Percentiles rank a stretch among this genome's conserved stretches.
phyloP scores from a whole-genome alignment of 2,888 invertebrate species.

The Cistogaster globosa region DNA sequence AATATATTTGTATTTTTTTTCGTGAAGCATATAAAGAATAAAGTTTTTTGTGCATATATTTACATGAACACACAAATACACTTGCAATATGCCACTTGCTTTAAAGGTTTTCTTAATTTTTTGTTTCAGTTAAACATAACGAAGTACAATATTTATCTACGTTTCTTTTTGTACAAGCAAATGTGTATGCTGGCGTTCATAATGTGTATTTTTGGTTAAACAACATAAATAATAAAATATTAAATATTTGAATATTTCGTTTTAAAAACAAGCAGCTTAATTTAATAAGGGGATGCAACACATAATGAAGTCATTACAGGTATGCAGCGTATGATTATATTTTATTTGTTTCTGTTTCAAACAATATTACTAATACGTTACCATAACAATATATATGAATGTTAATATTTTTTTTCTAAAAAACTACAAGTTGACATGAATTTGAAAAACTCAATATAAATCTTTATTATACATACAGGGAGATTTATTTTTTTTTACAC shows the following conservation, averaged over 20 bases:
- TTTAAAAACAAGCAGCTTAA: background rate
- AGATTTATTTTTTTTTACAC: no score
- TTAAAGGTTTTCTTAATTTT: slow-evolving; percentile 19
- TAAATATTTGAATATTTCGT: slow-evolving; percentile 40
- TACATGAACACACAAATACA: background rate
- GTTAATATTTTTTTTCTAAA: no score
- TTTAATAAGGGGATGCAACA: slow-evolving; percentile 13
- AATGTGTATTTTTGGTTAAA: slow-evolving; percentile 45
- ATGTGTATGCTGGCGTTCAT: slow-evolving; percentile 3
- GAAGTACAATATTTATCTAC: background rate
- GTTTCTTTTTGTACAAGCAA: background rate
- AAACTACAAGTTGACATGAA: no score
- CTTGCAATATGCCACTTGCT: slow-evolving; percentile 40
- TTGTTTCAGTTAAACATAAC: slow-evolving; percentile 14
- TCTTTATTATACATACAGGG: no score
- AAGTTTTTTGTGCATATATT: background rate
- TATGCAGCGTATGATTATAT: slow-evolving; percentile 8
- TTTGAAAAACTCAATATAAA: no score
- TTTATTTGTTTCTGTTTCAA: no score
- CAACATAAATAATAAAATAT: slow-evolving; percentile 39
- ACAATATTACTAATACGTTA: no score
- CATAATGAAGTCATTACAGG: background rate
- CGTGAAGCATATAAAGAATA: slow-evolving; percentile 14
- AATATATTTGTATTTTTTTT: background rate
- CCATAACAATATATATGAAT: no score